Percentiles rank a stretch among this genome's conserved stretches.
phyloP scores from a whole-genome alignment of 2,797 vertebrate genomes.

The Mormyrops boulengeri region DNA sequence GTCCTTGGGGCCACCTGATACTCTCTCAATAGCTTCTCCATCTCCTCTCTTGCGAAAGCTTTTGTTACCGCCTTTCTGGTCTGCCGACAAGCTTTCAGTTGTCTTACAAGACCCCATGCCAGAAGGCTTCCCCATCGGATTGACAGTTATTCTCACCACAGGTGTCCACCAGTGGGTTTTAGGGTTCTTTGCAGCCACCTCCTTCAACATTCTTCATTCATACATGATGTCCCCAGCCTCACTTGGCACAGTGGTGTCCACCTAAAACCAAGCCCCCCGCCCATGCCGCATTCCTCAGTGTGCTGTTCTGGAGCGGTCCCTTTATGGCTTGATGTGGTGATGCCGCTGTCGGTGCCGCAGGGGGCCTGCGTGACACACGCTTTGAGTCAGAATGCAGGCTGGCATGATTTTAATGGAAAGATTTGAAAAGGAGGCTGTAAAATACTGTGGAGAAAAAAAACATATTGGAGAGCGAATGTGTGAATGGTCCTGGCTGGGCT shows the following conservation, averaged over 20 bases:
- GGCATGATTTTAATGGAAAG: neutral
- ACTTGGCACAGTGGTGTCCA: neutral
- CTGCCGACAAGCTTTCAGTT: neutral
- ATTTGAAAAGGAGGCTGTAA: neutral
- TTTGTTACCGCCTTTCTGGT: neutral
- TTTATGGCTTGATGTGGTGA: neutral
- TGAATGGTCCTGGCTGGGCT: neutral
- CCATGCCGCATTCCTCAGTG: neutral
- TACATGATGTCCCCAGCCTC: neutral
- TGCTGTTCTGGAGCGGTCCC: neutral
- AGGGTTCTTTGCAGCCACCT: neutral
- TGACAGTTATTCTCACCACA: neutral
- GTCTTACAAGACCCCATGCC: neutral
- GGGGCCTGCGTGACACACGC: neutral
- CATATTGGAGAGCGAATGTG: neutral
- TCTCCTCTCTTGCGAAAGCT: neutral
- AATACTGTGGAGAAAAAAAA: constrained; percentile 1
- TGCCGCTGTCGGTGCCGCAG: neutral
- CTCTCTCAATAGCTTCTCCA: neutral
- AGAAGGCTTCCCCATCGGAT: neutral
- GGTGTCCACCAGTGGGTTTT: neutral
- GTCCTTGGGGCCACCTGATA: neutral
- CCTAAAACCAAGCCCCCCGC: neutral
- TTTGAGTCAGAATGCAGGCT: neutral
- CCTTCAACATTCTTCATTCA: neutral